Conservation (phyloP, 2,888 invertebrate species). For the Callyntrura sp. region DNA sequence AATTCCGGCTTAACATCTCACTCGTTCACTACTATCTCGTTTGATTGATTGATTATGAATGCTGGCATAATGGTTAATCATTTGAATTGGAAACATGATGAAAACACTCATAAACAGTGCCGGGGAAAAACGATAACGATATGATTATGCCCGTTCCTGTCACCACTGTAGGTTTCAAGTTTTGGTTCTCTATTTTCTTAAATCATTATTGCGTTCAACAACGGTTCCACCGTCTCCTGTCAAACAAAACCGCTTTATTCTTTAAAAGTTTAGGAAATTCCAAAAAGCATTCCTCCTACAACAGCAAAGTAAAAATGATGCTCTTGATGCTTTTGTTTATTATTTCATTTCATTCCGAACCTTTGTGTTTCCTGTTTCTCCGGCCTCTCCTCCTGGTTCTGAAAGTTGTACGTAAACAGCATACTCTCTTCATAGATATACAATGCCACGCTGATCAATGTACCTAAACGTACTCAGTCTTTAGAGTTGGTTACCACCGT, state of each 20-base stretch:
- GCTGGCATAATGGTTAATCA: conserved; percentile 30
- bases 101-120: not conserved
- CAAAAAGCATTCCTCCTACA: not conserved
- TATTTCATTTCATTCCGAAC: conserved; percentile 6
- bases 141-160: no score
- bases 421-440: no score
- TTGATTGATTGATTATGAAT: conserved; percentile 55
- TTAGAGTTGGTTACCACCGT: not conserved
- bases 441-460: no score
- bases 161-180: no score
- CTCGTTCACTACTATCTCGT: not conserved
- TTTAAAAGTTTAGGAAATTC: not conserved
- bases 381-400: not conserved
- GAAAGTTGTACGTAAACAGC: not conserved
- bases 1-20: conserved; percentile 7
- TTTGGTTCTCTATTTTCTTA: no score
- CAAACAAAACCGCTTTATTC: no score
- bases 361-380: not conserved
- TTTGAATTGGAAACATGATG: not conserved
- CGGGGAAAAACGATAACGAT: no score
- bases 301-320: not conserved
- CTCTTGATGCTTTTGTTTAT: not conserved
- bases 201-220: no score
- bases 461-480: no score
- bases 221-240: not conserved